phyloP scores from a whole-genome alignment of 2,888 invertebrate genomes.

The Gryllus longicercus region DNA sequence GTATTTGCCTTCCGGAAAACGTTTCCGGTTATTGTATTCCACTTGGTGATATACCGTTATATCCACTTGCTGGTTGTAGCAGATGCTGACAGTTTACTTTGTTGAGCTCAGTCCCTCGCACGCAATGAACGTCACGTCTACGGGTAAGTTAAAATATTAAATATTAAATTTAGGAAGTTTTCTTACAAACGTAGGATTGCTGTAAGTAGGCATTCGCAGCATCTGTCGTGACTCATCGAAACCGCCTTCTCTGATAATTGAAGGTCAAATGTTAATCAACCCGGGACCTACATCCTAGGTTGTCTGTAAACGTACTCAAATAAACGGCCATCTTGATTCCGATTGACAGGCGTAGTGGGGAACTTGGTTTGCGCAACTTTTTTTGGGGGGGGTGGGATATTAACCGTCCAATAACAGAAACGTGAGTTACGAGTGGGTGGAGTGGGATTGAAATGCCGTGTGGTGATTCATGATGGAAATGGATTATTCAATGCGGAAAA shows the following conservation, averaged over 20 bases:
- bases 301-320: neutral
- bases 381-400: slow-evolving; percentile 4
- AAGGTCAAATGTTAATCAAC: no score
- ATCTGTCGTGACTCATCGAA: no score
- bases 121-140: neutral
- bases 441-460: no score
- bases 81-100: neutral
- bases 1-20: neutral
- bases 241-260: no score
- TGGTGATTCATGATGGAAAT: no score
- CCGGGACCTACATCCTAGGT: no score
- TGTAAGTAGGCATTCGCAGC: no score
- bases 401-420: neutral
- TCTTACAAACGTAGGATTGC: no score
- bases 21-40: neutral
- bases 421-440: no score
- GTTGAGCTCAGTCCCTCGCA: neutral
- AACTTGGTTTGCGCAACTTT: neutral
- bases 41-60: no score
- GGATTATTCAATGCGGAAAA: no score
- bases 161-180: no score
- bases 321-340: slow-evolving; percentile 9
- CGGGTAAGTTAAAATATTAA: neutral
- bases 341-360: slow-evolving; percentile 7
- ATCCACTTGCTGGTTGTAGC: neutral